Evolutionary conservation across 2,113 vertebrate genomes (phyloP).

Genomic region (Herpailurus yagouaroundi): DNA sequence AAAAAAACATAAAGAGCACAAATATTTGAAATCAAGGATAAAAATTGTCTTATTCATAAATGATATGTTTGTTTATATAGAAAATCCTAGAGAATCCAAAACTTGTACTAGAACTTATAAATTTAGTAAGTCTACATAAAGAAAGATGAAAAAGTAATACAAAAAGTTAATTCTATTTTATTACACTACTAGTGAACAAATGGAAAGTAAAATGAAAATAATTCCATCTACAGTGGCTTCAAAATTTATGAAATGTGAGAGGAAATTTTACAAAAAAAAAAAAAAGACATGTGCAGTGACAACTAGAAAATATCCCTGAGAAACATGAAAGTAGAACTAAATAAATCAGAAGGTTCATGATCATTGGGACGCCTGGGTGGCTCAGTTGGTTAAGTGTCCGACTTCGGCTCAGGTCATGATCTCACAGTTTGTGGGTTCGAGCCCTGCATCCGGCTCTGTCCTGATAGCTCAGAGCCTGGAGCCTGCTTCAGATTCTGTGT

Average conservation of each 20-base stretch:
- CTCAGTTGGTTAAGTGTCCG: no score
- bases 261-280: not conserved
- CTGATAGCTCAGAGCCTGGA: no score
- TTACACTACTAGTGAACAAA: not conserved
- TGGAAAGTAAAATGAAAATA: not conserved
- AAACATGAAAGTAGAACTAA: not conserved
- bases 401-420: no score
- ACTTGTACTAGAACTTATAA: not conserved
- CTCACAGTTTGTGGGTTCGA: no score
- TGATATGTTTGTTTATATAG: not conserved
- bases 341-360: not conserved
- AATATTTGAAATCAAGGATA: no score
- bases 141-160: not conserved
- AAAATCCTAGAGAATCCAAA: not conserved
- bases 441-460: no score
- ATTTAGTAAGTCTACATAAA: not conserved
- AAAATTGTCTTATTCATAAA: not conserved
- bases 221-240: not conserved
- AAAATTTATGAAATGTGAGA: not conserved
- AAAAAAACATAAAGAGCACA: no score
- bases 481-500: no score
- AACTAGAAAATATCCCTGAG: not conserved
- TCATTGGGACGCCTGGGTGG: not conserved
- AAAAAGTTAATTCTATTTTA: not conserved
- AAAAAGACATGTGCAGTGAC: not conserved